phyloP scores from a whole-genome alignment of 2,888 invertebrate genomes.

The Argyresthia goedartella region DNA sequence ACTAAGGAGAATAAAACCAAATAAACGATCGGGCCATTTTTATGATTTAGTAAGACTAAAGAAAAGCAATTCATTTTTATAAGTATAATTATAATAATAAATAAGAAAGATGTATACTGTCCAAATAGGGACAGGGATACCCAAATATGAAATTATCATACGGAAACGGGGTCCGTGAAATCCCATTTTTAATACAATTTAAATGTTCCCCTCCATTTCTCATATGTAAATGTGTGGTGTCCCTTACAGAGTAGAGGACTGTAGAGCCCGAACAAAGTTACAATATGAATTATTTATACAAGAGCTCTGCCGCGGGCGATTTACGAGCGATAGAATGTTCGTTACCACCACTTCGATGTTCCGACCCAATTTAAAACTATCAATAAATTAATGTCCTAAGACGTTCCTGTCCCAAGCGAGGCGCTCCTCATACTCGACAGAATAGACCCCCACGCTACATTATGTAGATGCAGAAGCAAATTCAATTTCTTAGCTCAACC shows the following conservation, averaged over 20 bases:
- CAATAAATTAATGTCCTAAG: slow-evolving; percentile 35
- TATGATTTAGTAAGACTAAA: too few relatives aligned
- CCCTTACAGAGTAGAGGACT: slow-evolving; percentile 24
- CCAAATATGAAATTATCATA: background rate
- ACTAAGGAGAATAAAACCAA: too few relatives aligned
- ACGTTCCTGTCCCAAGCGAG: slow-evolving; percentile 9
- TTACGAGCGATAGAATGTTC: slow-evolving; percentile 14
- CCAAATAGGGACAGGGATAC: background rate
- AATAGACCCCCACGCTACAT: slow-evolving; percentile 1
- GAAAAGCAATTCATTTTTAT: too few relatives aligned
- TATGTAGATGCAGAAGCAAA: slow-evolving; percentile 2
- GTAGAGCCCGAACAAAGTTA: slow-evolving; percentile 24
- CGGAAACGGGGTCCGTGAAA: too few relatives aligned
- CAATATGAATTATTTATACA: slow-evolving; percentile 32
- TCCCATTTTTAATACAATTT: slow-evolving; percentile 1
- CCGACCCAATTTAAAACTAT: slow-evolving; percentile 38
- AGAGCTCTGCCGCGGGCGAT: slow-evolving; percentile 14
- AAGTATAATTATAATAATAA: slow-evolving; percentile 3
- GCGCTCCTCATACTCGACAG: slow-evolving; percentile 13
- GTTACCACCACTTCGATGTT: slow-evolving; percentile 19
- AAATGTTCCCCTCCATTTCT: slow-evolving; percentile 23
- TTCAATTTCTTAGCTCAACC: slow-evolving; percentile 1
- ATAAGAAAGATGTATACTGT: background rate
- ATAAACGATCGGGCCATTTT: too few relatives aligned
- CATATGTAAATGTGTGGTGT: slow-evolving; percentile 32